Evolutionary conservation across 2,888 invertebrate genomes (phyloP), one percentile per base, ranked within the genome.

Genomic region (Xanthostigma xanthostigma): DNA sequence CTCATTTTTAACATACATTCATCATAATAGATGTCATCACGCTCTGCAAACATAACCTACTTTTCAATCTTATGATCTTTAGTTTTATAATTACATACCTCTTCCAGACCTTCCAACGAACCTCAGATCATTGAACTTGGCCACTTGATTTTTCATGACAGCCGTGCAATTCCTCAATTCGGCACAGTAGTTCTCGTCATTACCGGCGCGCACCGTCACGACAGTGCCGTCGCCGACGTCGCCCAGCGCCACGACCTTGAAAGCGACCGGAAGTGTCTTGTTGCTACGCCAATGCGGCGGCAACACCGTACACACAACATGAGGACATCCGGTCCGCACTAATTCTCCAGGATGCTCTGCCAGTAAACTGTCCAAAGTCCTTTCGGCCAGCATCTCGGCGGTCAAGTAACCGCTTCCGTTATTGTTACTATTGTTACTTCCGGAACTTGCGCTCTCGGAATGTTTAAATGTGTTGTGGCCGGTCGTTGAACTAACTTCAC

Each of bases 41-140:
- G 17, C 17, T 3, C 3, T 17, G 4, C 3, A 17, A 17, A 17
- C 17, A 17, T 17, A 17, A 17, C 17, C 2, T 17, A 17, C 17
- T 17, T 3, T 17, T 17, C 2, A 17, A 17, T 2, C 17, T 17
- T 17, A 17, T 4, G 4, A 17, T 17, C 17, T 27, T 27, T 27
- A 27, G 27, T 27, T 27, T 27, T 27, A 27, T 27, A 27, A 27
- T 84, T 73, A n/a, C n/a, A n/a, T n/a, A 96, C 98, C 98, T 83
- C 98, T 78, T 61, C 98, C 98, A 67, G 95, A 95, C 67, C 96
- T 79, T 58, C 97, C 97, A 60, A 98, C 94, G 75, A 98, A 98
- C 66, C 98, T 78, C 60, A 98, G 75, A 73, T 98, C 98, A 68
- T 95, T 95, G 72, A 98, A 98, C 72, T 95, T 94, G 57, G 98